These are phyloP conservation scores for Steatocranus sp. DNA, from an alignment of 2,797 vertebrate species.

Conservation along the genomic window DNA sequence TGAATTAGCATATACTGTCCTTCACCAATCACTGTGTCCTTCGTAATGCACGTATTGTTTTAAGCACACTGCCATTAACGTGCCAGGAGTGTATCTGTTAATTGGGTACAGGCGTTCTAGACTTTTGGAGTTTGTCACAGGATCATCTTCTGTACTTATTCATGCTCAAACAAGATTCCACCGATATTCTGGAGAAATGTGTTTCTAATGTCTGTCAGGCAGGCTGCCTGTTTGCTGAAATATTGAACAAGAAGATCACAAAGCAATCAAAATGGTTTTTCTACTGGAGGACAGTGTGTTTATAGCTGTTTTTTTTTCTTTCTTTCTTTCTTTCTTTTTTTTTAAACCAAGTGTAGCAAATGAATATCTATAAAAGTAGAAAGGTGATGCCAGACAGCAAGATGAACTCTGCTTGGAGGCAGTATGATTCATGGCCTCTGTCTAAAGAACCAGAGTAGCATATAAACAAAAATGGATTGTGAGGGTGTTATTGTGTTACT, in stretches of 20 bases:
- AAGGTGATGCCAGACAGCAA: constrained; percentile 38
- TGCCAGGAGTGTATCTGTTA: constrained; percentile 37
- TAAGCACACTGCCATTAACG: constrained; percentile 47
- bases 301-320: constrained; percentile 4
- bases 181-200: constrained; percentile 5
- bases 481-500: constrained; percentile 39
- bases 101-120: constrained; percentile 23
- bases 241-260: constrained; percentile 29
- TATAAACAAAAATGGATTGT: constrained; percentile 38
- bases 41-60: constrained; percentile 51
- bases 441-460: constrained; percentile 29
- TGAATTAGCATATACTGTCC: constrained; percentile 59
- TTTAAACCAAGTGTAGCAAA: constrained; percentile 28
- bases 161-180: constrained; percentile 10
- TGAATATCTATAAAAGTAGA: constrained; percentile 50
- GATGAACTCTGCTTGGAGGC: constrained; percentile 36
- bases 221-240: constrained; percentile 27
- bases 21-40: constrained; percentile 63
- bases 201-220: constrained; percentile 25
- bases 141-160: constrained; percentile 32
- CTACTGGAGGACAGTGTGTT: constrained; percentile 8
- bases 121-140: constrained; percentile 28
- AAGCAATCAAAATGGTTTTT: constrained; percentile 32
- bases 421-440: constrained; percentile 44
- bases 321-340: neutral